Evolutionary conservation across 2,113 vertebrate species (phyloP), one percentile per base, ranked within the genome.

Genomic region (Pleuronectes platessa): DNA sequence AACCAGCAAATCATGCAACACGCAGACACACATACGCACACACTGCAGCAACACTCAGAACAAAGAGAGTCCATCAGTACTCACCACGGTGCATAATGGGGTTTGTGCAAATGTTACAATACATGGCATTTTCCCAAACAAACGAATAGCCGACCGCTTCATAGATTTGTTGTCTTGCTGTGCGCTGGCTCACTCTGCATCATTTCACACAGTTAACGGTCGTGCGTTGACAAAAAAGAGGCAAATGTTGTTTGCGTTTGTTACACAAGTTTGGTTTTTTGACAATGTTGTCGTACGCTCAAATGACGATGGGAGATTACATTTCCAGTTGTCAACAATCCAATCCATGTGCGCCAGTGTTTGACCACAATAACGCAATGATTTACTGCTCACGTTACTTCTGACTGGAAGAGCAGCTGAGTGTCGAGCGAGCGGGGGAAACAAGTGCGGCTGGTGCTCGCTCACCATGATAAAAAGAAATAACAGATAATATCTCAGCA

Each of bases 151-250:
- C 47, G 65, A 70, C 63, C 35, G 71, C 65, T 69, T 77, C 91
- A 93, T 92, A 93, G 94, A 94, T 94, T 93, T 94, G 91, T 68
- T 87, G 89, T 75, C 72, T 78, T 82, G 86, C 83, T 51, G 69
- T 77, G 76, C 56, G 70, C 72, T 85, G 81, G 71, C 71, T 79
- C 75, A 54, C 68, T 78, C 61, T 71, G 70, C 58, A 70, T 42
- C 10, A 49, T 75, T 64, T 71, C 45, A 71, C 61, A 67, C 37
- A 45, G 27, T 24, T 45, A 45, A 17, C 21, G n/a, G 61, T 23
- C 7, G 18, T 58, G 21, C 21, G 68, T 2, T 40, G 40, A 0
- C 20, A 0, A 23, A 0, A 0, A 26, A 71, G 17, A 26, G 37
- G 20, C 40, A n/a, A 62, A 21, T 60, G 26, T 42, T 20, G 9